Conservation (phyloP, 2,888 invertebrate species). For the Coremacera marginata region DNA sequence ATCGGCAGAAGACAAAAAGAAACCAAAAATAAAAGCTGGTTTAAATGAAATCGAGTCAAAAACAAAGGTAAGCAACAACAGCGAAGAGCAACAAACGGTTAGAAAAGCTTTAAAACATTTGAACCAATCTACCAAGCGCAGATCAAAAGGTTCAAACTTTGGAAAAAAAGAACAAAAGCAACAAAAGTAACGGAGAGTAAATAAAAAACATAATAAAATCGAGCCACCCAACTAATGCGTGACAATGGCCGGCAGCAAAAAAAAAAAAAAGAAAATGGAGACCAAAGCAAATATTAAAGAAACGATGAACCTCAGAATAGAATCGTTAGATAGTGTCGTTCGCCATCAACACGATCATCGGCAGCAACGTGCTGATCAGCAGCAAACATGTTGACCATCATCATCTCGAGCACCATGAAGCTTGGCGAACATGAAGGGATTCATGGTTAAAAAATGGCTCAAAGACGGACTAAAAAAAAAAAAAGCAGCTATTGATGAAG, state of each 20-base stretch:
- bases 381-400: not conserved
- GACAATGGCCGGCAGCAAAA: constrained; percentile 23
- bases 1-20: not conserved
- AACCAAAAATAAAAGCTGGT: not conserved
- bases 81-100: not conserved
- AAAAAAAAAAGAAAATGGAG: not conserved
- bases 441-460: not conserved
- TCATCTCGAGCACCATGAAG: not conserved
- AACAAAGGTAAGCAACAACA: not conserved
- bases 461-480: constrained; percentile 8
- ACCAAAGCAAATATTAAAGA: constrained; percentile 31
- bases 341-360: not conserved
- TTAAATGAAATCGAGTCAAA: not conserved
- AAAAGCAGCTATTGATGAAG: constrained; percentile 19
- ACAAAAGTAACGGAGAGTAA: not conserved
- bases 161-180: not conserved
- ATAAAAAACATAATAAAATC: not conserved
- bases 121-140: not conserved
- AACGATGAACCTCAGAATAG: constrained; percentile 33
- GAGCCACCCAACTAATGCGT: constrained; percentile 1
- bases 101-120: not conserved
- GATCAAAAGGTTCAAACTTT: not conserved
- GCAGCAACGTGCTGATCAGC: not conserved
- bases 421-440: not conserved
- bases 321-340: constrained; percentile 8